Evolutionary conservation across 2,888 invertebrate genomes (phyloP), one percentile per base, ranked within the genome.

Genomic region (Spicauda simplicius): DNA sequence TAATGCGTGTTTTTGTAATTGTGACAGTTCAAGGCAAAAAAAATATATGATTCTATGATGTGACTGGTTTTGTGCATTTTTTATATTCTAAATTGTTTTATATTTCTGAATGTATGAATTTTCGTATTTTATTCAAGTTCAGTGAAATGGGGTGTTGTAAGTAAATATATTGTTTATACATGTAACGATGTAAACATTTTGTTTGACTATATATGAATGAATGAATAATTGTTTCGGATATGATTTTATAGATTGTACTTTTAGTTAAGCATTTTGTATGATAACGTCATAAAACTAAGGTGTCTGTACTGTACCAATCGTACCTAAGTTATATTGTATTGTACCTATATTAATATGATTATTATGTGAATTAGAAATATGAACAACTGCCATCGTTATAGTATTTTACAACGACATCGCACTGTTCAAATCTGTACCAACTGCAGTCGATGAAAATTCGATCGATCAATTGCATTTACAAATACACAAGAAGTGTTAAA

Each of bases 161-260:
- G 56, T 64, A 64, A 64, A 64, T 64, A 63, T 63, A 62, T 62
- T 64, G 56, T 64, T 64, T 56, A 56, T 25, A 14, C 18, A 18
- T 48, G 56, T 63, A 57, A 41, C 37, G 37, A 56, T 48, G 63
- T 55, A 62, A 55, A 63, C 45, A 45, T 18, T 63, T 12, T 56
- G 7, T 12, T 56, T 56, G 19, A 56, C 20, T 56, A 50, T 41
- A 11, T 57, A 48, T 56, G 55, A 41, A 50, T 60, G 41, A 41
- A 11, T 41, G 54, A 45, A 12, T 63, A 45, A 58, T 45, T 58
- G 20, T 48, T 12, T 58, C 2, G 14, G 37, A 20, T 14, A 58
- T 58, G 6, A 25, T 58, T 58, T 58, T 25, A 20, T 45, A 20
- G 30, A 48, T 48, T 58, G 25, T 58, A 58, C 45, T 48, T 12